Percentiles rank a stretch among this genome's conserved stretches.
phyloP scores from a whole-genome alignment of 1,140 invertebrate species.

The Pogonomyrmex barbatus region DNA sequence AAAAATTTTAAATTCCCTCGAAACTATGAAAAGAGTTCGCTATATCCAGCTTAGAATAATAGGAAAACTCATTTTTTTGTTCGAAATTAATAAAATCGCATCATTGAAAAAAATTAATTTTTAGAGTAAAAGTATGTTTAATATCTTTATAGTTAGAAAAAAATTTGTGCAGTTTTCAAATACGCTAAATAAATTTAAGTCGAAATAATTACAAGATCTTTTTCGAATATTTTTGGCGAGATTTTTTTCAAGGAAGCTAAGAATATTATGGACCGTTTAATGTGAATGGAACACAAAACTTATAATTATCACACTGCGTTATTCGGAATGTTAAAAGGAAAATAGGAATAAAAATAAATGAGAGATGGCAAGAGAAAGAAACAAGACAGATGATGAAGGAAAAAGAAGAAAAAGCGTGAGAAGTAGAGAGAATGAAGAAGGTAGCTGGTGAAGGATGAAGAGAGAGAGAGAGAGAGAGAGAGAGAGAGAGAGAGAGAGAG shows the following conservation, averaged over 20 bases:
- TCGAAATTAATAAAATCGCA: not conserved
- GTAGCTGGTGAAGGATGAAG: conserved; percentile 21
- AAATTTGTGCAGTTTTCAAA: not conserved
- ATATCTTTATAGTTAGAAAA: not conserved
- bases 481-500: conserved; percentile 26
- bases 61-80: not conserved
- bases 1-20: conserved; percentile 27
- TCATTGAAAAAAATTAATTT: not conserved
- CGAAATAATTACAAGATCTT: too few species aligned
- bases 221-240: not conserved
- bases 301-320: too few species aligned
- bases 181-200: not conserved
- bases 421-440: conserved; percentile 23
- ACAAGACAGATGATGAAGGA: conserved; percentile 77
- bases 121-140: not conserved
- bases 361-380: conserved; percentile 64
- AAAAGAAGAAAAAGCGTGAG: conserved; percentile 76
- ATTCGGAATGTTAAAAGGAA: conserved; percentile 16
- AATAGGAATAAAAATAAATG: not conserved
- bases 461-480: not conserved
- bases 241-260: not conserved
- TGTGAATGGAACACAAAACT: not conserved
- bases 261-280: conserved; percentile 5
- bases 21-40: not conserved
- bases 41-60: not conserved